These are phyloP conservation scores for Agrotis segetum DNA, from an alignment of 2,888 invertebrate genomes.

Conservation along the genomic window DNA sequence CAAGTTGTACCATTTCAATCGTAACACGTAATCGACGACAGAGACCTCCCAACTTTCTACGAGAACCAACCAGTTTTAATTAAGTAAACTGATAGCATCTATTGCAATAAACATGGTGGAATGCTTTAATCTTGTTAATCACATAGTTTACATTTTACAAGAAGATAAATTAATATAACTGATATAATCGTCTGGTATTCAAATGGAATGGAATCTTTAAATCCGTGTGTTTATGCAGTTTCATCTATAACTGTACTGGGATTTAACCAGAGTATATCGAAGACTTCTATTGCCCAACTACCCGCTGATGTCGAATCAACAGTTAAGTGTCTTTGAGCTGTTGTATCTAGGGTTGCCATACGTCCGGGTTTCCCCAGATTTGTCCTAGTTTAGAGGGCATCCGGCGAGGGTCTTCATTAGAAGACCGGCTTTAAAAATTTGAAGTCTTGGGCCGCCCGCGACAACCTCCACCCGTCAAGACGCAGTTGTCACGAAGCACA, in stretches of 20 bases:
- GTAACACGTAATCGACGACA: constrained; percentile 3
- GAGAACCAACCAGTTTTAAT: constrained; percentile 50
- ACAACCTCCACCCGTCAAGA: no score
- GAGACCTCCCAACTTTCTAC: constrained; percentile 54
- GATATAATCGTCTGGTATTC: not conserved
- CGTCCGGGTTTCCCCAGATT: no score
- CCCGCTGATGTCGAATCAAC: not conserved
- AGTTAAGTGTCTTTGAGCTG: no score
- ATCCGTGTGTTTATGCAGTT: not conserved
- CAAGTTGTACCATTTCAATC: constrained; percentile 23
- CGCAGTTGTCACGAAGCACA: no score
- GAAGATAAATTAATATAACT: constrained; percentile 13
- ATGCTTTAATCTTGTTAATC: constrained; percentile 32
- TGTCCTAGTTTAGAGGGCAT: no score
- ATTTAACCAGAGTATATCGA: not conserved
- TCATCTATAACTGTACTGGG: not conserved
- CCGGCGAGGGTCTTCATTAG: no score
- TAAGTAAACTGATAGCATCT: constrained; percentile 51
- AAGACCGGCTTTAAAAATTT: no score
- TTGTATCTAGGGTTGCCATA: no score
- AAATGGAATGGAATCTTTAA: not conserved
- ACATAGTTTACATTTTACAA: constrained; percentile 2
- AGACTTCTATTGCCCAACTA: not conserved
- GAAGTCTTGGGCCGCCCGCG: no score
- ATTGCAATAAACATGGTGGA: constrained; percentile 19